Conservation (phyloP, 2,797 vertebrate species). For the Molothrus ater region DNA sequence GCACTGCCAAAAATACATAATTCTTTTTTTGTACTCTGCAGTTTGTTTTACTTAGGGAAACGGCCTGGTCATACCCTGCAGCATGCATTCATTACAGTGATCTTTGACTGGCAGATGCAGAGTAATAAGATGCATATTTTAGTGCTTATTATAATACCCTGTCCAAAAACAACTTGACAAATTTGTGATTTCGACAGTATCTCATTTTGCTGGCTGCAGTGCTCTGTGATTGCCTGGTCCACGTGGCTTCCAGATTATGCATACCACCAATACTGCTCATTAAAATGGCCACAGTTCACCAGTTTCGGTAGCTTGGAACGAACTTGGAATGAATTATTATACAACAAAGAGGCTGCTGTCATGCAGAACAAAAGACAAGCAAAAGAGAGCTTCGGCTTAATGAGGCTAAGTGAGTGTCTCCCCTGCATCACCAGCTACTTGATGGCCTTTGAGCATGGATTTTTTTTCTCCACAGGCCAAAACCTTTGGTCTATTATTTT, state of each 20-base stretch:
- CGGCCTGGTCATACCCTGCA: conserved; percentile 76
- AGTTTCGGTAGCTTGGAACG: conserved; percentile 85
- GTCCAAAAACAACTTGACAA: conserved; percentile 85
- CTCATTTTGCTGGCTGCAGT: conserved; percentile 88
- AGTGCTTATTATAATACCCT: conserved; percentile 82
- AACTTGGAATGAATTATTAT: conserved; percentile 90
- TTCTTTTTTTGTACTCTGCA: conserved; percentile 72
- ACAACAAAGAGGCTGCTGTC: conserved; percentile 92
- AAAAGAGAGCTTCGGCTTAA: conserved; percentile 89
- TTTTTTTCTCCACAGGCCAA: conserved; percentile 81
- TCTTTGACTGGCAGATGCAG: conserved; percentile 81
- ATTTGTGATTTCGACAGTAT: conserved; percentile 85
- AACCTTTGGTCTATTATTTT: conserved; percentile 87
- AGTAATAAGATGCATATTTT: conserved; percentile 82
- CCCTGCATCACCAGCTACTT: conserved; percentile 82
- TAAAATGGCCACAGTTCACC: conserved; percentile 91
- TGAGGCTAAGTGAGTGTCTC: conserved; percentile 91
- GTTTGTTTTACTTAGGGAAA: conserved; percentile 79
- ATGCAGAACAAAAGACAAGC: conserved; percentile 88
- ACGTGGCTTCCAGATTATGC: conserved; percentile 84
- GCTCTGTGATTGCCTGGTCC: conserved; percentile 87
- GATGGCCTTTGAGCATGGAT: conserved; percentile 80
- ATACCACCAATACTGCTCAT: conserved; percentile 89
- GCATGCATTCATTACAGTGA: conserved; percentile 80
- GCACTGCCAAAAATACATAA: conserved; percentile 69